phyloP scores from a whole-genome alignment of 2,113 vertebrate species.

The Gymnorhina tibicen region DNA sequence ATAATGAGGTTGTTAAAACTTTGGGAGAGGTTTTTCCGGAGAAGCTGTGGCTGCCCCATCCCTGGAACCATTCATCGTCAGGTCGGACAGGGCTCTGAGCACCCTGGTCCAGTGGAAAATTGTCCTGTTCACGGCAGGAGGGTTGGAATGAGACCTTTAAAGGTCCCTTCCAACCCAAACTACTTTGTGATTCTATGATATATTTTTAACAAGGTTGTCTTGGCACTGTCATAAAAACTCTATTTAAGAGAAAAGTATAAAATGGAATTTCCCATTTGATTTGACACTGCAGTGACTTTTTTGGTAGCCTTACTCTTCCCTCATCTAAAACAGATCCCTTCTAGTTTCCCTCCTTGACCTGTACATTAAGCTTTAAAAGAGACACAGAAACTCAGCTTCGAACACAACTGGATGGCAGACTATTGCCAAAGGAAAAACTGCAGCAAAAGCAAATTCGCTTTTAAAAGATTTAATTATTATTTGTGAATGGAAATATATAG shows the following conservation, averaged over 20 bases:
- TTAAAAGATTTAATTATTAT: neutral
- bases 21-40: neutral
- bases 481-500: neutral
- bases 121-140: neutral
- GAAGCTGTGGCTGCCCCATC: neutral
- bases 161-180: neutral
- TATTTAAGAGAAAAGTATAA: neutral
- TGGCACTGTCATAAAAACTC: neutral
- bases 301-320: neutral
- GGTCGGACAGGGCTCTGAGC: neutral
- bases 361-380: neutral
- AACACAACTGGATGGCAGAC: neutral
- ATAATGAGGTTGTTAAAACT: no score
- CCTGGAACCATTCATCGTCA: accelerated
- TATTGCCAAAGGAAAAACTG: neutral
- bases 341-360: neutral
- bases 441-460: neutral
- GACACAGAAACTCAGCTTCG: neutral
- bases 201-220: neutral
- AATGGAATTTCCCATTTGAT: neutral
- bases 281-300: neutral
- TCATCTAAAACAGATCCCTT: neutral
- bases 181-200: neutral
- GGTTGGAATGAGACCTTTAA: neutral
- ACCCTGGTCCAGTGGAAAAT: neutral